These are phyloP conservation scores for Allophyes oxyacanthae DNA, from an alignment of 2,888 invertebrate species.

Conservation along the genomic window DNA sequence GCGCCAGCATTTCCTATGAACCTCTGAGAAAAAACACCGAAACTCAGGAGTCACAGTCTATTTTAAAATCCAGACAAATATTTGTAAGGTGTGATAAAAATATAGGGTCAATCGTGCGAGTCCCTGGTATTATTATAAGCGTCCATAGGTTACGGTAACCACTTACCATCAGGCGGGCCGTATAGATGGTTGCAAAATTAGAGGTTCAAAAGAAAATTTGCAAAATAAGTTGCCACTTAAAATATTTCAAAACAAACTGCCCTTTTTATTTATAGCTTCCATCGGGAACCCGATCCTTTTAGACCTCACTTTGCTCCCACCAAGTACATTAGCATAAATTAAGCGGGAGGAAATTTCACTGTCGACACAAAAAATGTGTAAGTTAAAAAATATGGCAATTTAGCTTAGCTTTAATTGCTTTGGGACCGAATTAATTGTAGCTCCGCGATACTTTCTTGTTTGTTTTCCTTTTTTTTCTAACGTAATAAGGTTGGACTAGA, in stretches of 20 bases:
- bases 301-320: slow-evolving; percentile 12
- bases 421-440: slow-evolving; percentile 57
- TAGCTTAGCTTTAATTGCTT: slow-evolving; percentile 59
- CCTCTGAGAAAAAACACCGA: no score
- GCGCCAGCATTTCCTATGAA: no score
- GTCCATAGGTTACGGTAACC: no score
- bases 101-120: no score
- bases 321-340: slow-evolving; percentile 57
- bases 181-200: no score
- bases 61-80: no score
- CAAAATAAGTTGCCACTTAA: no score
- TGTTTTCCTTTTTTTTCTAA: slow-evolving; percentile 30
- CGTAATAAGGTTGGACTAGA: slow-evolving; percentile 16
- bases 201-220: no score
- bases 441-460: slow-evolving; percentile 42
- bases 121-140: no score
- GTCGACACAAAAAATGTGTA: slow-evolving; percentile 60
- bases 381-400: slow-evolving; percentile 61
- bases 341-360: slow-evolving; percentile 57
- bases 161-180: no score
- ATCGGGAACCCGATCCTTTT: slow-evolving; percentile 41
- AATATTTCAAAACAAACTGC: slow-evolving; percentile 5
- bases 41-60: no score
- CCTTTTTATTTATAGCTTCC: slow-evolving; percentile 24
- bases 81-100: no score